These are phyloP conservation scores for Callinectes sapidus DNA, from an alignment of 2,888 invertebrate genomes.

Conservation along the genomic window DNA sequence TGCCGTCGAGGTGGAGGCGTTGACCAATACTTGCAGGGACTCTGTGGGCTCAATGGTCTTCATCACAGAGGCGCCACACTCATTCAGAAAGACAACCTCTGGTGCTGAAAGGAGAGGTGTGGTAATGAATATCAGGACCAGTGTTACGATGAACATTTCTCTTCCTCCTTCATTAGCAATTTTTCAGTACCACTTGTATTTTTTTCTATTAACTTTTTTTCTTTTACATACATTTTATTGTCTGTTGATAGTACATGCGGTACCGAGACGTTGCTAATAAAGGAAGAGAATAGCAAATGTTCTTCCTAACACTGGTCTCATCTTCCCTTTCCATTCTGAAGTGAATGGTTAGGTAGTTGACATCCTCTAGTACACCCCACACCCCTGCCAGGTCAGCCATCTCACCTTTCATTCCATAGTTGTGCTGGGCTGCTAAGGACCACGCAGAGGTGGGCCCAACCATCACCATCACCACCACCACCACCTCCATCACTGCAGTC, in stretches of 20 bases:
- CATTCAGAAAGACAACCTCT: neutral
- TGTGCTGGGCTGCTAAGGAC: neutral
- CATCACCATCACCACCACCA: neutral
- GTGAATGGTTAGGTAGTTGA: neutral
- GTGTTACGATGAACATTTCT: no score
- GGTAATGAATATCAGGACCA: no score
- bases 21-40: neutral
- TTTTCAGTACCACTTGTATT: no score
- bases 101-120: neutral
- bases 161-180: no score
- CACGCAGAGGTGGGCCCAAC: neutral
- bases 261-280: no score
- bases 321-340: no score
- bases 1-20: neutral
- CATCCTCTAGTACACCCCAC: neutral
- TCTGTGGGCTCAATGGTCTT: neutral
- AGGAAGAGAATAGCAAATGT: no score
- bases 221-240: no score
- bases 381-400: neutral
- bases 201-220: no score
- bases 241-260: no score
- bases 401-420: neutral
- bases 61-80: neutral
- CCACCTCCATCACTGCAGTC: neutral
- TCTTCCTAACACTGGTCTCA: no score